A percentile compares a stretch with the other conserved stretches of the same genome.
Conservation (phyloP, 1,140 invertebrate genomes). For the Scaptomyza graminum region DNA sequence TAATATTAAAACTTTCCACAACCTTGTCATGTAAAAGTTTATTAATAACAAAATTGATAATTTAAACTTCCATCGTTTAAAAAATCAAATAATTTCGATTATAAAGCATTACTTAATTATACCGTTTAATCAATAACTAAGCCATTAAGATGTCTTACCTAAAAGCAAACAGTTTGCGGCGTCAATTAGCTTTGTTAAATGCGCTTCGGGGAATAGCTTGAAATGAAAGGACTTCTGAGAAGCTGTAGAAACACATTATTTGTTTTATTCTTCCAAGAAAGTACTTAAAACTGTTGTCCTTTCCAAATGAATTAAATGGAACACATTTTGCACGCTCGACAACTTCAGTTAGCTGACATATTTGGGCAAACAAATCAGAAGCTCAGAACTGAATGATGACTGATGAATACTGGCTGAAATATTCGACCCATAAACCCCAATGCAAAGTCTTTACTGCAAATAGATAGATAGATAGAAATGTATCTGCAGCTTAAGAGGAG, state of each 20-base stretch:
- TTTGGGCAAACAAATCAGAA: slow-evolving; percentile 34
- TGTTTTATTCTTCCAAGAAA: neutral
- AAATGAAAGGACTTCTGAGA: neutral
- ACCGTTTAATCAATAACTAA: no score
- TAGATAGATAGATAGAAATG: slow-evolving; percentile 5
- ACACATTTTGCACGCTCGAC: neutral
- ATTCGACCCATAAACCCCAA: neutral
- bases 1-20: no score
- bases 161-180: neutral
- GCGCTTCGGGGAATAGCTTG: neutral
- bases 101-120: no score
- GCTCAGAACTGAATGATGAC: neutral
- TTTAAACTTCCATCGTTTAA: no score
- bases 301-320: slow-evolving; percentile 7
- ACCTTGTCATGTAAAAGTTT: no score
- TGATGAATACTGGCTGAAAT: slow-evolving; percentile 7
- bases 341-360: slow-evolving; percentile 27
- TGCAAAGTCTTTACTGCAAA: slow-evolving; percentile 11
- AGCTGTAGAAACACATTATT: neutral
- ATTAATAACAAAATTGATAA: no score
- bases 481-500: slow-evolving; percentile 3
- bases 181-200: neutral
- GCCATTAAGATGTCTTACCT: neutral
- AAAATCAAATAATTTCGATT: no score
- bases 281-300: neutral